These are phyloP conservation scores for Drosophila littoralis DNA, from an alignment of 1,140 invertebrate species.

Conservation along the genomic window DNA sequence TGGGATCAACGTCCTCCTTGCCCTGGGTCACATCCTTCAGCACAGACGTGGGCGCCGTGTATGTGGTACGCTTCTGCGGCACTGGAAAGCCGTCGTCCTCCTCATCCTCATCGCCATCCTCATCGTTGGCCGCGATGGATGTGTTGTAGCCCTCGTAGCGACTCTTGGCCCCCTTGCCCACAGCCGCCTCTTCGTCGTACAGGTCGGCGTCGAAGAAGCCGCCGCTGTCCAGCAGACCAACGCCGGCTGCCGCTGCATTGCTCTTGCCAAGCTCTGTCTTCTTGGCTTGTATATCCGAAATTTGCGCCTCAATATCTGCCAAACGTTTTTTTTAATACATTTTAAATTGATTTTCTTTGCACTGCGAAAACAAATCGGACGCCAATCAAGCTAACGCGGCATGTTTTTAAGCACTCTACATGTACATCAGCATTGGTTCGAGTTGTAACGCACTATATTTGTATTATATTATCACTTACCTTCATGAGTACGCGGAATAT, in stretches of 20 bases:
- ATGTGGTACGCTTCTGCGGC: constrained; percentile 89
- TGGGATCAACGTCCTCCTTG: constrained; percentile 96
- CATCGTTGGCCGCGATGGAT: constrained; percentile 97
- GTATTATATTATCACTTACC: constrained; percentile 87
- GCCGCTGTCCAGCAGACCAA: constrained; percentile 94
- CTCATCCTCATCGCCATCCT: constrained; percentile 91
- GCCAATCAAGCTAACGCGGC: background rate
- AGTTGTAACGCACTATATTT: background rate
- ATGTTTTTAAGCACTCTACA: background rate
- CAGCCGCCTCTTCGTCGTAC: constrained; percentile 90
- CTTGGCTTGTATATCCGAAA: constrained; percentile 94
- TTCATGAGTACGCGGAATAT: constrained; percentile 91
- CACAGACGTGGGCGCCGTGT: constrained; percentile 94
- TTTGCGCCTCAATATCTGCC: constrained; percentile 96
- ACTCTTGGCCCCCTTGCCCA: constrained; percentile 86
- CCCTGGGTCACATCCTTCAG: constrained; percentile 96
- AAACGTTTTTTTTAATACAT: constrained; percentile 26
- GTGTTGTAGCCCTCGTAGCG: constrained; percentile 98
- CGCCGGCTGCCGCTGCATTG: constrained; percentile 87
- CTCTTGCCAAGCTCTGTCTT: constrained; percentile 91
- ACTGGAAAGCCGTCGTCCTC: constrained; percentile 90
- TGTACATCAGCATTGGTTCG: background rate
- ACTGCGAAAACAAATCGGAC: background rate
- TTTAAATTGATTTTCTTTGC: constrained; percentile 56
- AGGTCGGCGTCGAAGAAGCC: constrained; percentile 96